Evolutionary conservation across 2,888 invertebrate genomes (phyloP).

Genomic region (Nemapogon koenigi): DNA sequence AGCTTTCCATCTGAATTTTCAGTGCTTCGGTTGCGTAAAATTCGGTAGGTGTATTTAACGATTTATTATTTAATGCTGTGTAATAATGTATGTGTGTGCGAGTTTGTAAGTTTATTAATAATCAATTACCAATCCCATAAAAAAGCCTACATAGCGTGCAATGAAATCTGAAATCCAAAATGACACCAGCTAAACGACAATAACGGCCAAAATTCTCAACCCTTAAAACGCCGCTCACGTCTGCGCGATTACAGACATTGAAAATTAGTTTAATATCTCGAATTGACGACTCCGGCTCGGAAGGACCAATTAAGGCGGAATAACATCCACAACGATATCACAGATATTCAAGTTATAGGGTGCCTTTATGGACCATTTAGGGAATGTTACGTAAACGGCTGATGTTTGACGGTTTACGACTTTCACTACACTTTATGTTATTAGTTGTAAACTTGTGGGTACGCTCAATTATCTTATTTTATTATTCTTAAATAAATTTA

Average conservation of each 20-base stretch:
- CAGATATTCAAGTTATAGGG: constrained; percentile 60
- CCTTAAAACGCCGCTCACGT: constrained; percentile 8
- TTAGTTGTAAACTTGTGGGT: background rate
- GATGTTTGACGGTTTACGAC: no score
- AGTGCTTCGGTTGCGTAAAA: no score
- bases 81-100: no score
- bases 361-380: constrained; percentile 58
- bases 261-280: constrained; percentile 65
- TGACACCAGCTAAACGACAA: background rate
- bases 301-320: constrained; percentile 60
- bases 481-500: no score
- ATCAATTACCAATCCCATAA: no score
- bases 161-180: no score
- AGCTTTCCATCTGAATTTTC: no score
- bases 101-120: no score
- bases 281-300: constrained; percentile 62
- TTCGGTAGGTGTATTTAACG: no score
- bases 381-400: constrained; percentile 27
- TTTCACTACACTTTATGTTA: background rate
- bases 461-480: no score
- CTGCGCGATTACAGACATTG: constrained; percentile 51
- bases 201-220: constrained; percentile 1
- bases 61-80: no score
- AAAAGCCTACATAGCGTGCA: no score
- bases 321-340: constrained; percentile 53